Evolutionary conservation across 2,888 invertebrate genomes (phyloP).

Genomic region (Torymus texanus): DNA sequence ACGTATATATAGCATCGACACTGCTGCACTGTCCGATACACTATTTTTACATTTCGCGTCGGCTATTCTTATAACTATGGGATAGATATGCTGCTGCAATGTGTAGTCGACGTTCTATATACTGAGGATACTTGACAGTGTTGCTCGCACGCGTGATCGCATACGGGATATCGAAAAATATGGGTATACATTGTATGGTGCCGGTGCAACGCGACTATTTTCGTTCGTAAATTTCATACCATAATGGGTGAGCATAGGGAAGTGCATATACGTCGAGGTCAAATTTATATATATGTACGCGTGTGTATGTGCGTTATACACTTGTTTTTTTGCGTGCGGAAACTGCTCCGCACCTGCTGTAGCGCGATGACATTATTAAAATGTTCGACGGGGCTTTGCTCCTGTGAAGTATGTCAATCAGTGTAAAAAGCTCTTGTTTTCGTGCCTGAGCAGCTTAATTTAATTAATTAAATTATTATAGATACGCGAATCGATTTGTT

Average conservation of each 20-base stretch:
- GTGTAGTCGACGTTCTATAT: too few relatives aligned
- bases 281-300: neutral
- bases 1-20: neutral
- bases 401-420: conserved; percentile 7
- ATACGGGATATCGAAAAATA: conserved; percentile 44
- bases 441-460: neutral
- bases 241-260: too few relatives aligned
- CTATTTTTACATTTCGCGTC: conserved; percentile 51
- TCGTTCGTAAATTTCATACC: conserved; percentile 45
- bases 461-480: too few relatives aligned
- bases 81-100: too few relatives aligned
- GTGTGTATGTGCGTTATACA: too few relatives aligned
- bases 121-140: conserved; percentile 27
- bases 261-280: neutral
- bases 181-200: neutral
- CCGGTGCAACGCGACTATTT: conserved; percentile 32
- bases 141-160: conserved; percentile 14
- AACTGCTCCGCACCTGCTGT: too few relatives aligned
- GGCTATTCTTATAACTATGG: conserved; percentile 36
- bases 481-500: too few relatives aligned
- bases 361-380: neutral
- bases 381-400: conserved; percentile 11
- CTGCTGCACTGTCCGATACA: conserved; percentile 23
- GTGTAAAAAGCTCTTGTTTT: neutral
- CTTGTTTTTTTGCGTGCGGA: too few relatives aligned